phyloP scores from a whole-genome alignment of 2,113 vertebrate species.

The Callaeas wilsoni region DNA sequence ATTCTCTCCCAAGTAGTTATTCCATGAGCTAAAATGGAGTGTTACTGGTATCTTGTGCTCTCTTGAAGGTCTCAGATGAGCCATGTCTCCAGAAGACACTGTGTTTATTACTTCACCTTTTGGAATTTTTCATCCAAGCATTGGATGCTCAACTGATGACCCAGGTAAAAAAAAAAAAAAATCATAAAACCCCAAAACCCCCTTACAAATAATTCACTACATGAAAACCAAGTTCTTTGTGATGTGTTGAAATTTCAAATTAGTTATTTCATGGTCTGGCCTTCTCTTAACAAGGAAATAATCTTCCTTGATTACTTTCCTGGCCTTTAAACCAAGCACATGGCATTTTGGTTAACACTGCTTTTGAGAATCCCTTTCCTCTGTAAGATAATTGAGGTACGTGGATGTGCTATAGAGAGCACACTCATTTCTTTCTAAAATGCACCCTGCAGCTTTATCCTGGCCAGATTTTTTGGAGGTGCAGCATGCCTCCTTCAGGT shows the following conservation, averaged over 20 bases:
- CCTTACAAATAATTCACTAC: background rate
- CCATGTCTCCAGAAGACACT: conserved; percentile 75
- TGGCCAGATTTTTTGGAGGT: background rate
- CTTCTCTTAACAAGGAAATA: background rate
- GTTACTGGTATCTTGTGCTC: background rate
- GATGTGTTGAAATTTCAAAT: background rate
- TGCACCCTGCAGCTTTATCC: background rate
- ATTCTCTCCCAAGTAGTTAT: background rate
- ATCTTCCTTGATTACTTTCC: background rate
- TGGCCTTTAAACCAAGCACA: background rate
- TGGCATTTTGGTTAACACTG: background rate
- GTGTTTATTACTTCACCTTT: conserved; percentile 77
- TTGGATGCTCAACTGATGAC: conserved; percentile 75
- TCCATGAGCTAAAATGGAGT: background rate
- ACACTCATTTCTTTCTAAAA: background rate
- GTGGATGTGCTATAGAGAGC: background rate
- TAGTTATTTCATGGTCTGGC: background rate
- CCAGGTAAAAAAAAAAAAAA: conserved; percentile 75
- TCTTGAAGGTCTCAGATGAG: conserved; percentile 75
- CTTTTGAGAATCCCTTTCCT: background rate
- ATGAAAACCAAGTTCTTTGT: background rate
- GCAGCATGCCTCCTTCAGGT: background rate
- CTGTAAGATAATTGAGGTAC: background rate
- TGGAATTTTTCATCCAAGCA: conserved; percentile 75
- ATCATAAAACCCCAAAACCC: background rate